Evolutionary conservation across 2,797 vertebrate species (phyloP).

Genomic region (Peromyscus attwateri): DNA sequence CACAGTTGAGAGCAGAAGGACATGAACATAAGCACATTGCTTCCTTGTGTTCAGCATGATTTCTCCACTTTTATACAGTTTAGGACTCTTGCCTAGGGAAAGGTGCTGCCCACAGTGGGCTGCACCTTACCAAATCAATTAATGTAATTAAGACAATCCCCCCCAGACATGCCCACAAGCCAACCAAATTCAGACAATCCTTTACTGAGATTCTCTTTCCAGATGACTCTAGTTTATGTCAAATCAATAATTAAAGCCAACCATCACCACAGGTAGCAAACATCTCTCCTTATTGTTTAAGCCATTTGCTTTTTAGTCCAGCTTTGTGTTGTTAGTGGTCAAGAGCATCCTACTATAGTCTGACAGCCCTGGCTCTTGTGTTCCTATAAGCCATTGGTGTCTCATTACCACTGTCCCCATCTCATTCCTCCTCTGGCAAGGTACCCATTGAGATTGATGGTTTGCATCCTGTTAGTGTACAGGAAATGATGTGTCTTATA

Average conservation of each 20-base stretch:
- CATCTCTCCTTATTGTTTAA: background rate
- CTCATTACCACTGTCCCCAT: background rate
- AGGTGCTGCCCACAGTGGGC: background rate
- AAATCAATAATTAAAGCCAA: background rate
- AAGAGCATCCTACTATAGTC: background rate
- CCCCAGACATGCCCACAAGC: background rate
- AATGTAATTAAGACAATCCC: background rate
- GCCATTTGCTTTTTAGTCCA: background rate
- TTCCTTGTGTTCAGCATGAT: background rate
- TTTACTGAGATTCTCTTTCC: background rate
- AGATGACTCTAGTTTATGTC: background rate
- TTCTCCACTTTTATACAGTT: background rate
- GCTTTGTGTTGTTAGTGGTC: background rate
- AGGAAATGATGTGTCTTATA: background rate
- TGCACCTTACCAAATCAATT: too few relatives aligned
- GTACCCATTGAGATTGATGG: background rate
- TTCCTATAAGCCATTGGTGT: fast-evolving
- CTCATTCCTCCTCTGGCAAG: background rate
- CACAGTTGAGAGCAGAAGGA: background rate
- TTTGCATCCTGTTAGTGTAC: background rate
- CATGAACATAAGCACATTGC: too few relatives aligned
- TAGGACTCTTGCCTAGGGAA: background rate
- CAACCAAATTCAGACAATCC: background rate
- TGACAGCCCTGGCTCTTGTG: background rate
- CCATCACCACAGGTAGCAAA: background rate